Conservation (phyloP, 1,140 invertebrate genomes). For the Choristoneura fumiferana region DNA sequence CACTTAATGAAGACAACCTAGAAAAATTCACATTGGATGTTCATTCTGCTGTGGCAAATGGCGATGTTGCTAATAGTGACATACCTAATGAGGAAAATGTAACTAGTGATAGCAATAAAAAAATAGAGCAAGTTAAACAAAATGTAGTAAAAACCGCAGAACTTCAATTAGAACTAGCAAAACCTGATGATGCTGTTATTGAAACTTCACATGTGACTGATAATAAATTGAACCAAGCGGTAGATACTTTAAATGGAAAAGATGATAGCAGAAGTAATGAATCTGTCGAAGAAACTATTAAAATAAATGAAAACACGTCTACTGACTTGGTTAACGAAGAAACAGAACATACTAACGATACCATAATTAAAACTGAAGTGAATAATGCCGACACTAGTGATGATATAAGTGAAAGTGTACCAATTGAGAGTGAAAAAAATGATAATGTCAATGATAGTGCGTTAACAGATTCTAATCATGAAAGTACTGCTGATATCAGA, state of each 20-base stretch:
- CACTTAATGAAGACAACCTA: slow-evolving; percentile 41
- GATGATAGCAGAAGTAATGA: no score
- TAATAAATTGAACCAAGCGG: background rate
- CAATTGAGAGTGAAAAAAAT: background rate
- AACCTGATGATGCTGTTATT: background rate
- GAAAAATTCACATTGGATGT: background rate
- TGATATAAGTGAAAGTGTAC: background rate
- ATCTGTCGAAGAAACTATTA: background rate
- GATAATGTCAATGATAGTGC: no score
- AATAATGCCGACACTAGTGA: background rate
- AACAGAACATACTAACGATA: background rate
- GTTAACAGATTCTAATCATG: no score
- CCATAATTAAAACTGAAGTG: background rate
- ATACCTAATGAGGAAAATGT: background rate
- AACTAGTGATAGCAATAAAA: background rate
- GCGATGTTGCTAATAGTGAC: background rate
- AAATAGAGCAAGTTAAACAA: background rate
- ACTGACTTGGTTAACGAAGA: no score
- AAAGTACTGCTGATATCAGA: no score
- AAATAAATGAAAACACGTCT: background rate
- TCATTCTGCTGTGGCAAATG: background rate
- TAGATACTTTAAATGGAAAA: background rate
- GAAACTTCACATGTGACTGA: background rate
- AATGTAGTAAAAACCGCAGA: background rate
- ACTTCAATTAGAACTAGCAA: no score